phyloP scores from a whole-genome alignment of 1,140 invertebrate genomes.

The Oncopeltus fasciatus region DNA sequence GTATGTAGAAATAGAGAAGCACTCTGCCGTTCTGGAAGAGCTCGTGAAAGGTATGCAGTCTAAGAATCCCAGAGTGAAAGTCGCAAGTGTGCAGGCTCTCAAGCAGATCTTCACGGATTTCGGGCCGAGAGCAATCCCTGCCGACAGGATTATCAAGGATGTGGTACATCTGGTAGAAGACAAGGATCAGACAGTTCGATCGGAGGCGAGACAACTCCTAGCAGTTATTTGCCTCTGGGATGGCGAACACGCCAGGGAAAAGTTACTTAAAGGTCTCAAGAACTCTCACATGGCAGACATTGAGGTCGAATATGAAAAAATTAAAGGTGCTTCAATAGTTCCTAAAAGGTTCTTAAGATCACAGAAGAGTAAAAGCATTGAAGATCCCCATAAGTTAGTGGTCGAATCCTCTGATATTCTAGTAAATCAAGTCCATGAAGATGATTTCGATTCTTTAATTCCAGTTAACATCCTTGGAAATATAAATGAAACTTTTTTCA shows the following conservation, averaged over 20 bases:
- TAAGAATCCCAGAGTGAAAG: slow-evolving; percentile 90
- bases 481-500: slow-evolving; percentile 89
- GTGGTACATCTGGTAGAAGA: slow-evolving; percentile 72
- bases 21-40: slow-evolving; percentile 79
- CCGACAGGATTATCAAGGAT: slow-evolving; percentile 78
- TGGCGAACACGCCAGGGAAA: slow-evolving; percentile 70
- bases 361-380: slow-evolving; percentile 51
- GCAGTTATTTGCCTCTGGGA: slow-evolving; percentile 90
- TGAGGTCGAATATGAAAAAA: slow-evolving; percentile 72
- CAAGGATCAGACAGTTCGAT: slow-evolving; percentile 79
- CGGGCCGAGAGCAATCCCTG: slow-evolving; percentile 80
- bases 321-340: slow-evolving; percentile 49
- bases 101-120: too few relatives aligned
- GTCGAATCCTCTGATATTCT: slow-evolving; percentile 21
- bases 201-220: slow-evolving; percentile 76
- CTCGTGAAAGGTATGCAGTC: slow-evolving; percentile 82
- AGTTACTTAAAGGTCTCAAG: slow-evolving; percentile 58
- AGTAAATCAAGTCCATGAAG: slow-evolving; percentile 51
- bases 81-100: slow-evolving; percentile 61
- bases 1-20: slow-evolving; percentile 93
- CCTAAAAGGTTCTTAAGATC: slow-evolving; percentile 73
- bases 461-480: slow-evolving; percentile 85
- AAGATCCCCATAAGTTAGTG: slow-evolving; percentile 30
- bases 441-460: slow-evolving; percentile 80
- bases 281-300: slow-evolving; percentile 76